phyloP scores from a whole-genome alignment of 2,888 invertebrate genomes.

The Drosophila histrio region DNA sequence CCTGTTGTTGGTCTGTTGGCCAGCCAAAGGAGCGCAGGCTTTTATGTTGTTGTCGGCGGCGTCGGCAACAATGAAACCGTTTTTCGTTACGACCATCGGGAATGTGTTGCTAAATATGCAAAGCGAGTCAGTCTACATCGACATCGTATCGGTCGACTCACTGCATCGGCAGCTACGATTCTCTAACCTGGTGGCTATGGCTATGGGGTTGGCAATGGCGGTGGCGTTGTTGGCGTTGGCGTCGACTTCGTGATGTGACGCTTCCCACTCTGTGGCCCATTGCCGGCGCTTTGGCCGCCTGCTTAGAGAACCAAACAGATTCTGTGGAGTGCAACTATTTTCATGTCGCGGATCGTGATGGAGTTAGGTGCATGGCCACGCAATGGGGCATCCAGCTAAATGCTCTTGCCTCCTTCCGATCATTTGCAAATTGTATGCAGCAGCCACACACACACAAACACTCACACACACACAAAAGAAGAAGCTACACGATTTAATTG shows the following conservation, averaged over 20 bases:
- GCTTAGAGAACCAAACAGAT: slow-evolving; percentile 7
- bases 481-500: slow-evolving; percentile 81
- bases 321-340: slow-evolving; percentile 74
- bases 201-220: slow-evolving; percentile 12
- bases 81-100: slow-evolving; percentile 78
- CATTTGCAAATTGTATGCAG: slow-evolving; percentile 67
- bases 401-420: slow-evolving; percentile 32
- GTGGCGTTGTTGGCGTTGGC: slow-evolving; percentile 56
- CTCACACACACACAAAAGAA: slow-evolving; percentile 31
- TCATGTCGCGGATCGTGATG: slow-evolving; percentile 80
- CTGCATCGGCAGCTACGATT: slow-evolving; percentile 47
- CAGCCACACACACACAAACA: slow-evolving; percentile 9
- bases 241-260: slow-evolving; percentile 79
- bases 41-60: slow-evolving; percentile 76
- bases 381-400: slow-evolving; percentile 58
- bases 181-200: slow-evolving; percentile 22
- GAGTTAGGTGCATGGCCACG: slow-evolving; percentile 77
- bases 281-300: slow-evolving; percentile 45
- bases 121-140: slow-evolving; percentile 65
- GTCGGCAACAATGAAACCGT: slow-evolving; percentile 81
- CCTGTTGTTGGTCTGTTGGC: slow-evolving; percentile 30
- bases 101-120: slow-evolving; percentile 81
- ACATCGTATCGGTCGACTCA: slow-evolving; percentile 46
- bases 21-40: slow-evolving; percentile 68
- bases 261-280: slow-evolving; percentile 74